Percentiles rank a stretch among this genome's conserved stretches.
Evolutionary conservation across 2,797 vertebrate species (phyloP).

Genomic region (Protonibea diacanthus): DNA sequence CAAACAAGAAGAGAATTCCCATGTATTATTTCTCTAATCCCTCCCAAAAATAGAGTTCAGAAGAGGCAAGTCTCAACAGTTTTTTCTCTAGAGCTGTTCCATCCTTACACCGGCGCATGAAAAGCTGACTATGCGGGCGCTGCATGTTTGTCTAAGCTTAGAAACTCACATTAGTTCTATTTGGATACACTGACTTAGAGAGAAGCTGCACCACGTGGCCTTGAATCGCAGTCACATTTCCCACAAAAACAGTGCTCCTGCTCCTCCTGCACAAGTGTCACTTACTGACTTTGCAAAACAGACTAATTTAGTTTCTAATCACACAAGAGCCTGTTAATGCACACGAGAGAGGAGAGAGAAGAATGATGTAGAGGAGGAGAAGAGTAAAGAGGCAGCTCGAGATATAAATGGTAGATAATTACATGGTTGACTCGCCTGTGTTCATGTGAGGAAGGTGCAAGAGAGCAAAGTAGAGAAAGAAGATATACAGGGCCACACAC

Average conservation of each 20-base stretch:
- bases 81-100: slow-evolving; percentile 23
- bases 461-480: slow-evolving; percentile 16
- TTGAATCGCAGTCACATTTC: slow-evolving; percentile 5
- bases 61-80: slow-evolving; percentile 26
- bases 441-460: slow-evolving; percentile 46
- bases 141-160: slow-evolving; percentile 55
- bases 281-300: slow-evolving; percentile 40
- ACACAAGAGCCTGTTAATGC: slow-evolving; percentile 34
- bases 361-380: slow-evolving; percentile 26
- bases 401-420: slow-evolving; percentile 65
- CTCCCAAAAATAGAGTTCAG: slow-evolving; percentile 63
- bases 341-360: slow-evolving; percentile 4
- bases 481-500: not conserved
- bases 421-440: slow-evolving; percentile 30
- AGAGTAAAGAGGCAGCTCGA: slow-evolving; percentile 24
- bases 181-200: slow-evolving; percentile 43
- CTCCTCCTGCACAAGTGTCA: slow-evolving; percentile 42
- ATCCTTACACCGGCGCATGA: slow-evolving; percentile 4
- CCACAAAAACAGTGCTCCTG: slow-evolving; percentile 21
- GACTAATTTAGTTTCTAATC: slow-evolving; percentile 29
- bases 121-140: slow-evolving; percentile 52
- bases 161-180: slow-evolving; percentile 53
- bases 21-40: slow-evolving; percentile 74
- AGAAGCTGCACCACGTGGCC: slow-evolving; percentile 35
- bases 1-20: slow-evolving; percentile 53